phyloP scores from a whole-genome alignment of 2,797 vertebrate genomes.

The Chanos chanos region DNA sequence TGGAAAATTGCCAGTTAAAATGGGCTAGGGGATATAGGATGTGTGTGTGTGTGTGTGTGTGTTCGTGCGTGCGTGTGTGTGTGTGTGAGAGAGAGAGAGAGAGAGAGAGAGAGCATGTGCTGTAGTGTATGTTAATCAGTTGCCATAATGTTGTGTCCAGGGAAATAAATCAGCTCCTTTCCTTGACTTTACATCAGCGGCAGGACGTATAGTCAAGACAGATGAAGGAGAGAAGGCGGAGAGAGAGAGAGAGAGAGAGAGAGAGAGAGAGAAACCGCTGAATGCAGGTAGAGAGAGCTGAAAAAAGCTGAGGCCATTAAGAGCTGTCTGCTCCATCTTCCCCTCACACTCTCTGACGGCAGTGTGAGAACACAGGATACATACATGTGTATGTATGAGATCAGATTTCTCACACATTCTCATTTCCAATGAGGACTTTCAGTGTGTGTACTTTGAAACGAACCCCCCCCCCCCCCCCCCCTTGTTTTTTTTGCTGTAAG shows the following conservation, averaged over 20 bases:
- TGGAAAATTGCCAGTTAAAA: slow-evolving; percentile 27
- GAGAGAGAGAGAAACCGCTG: slow-evolving; percentile 6
- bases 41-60: background rate
- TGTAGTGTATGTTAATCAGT: slow-evolving; percentile 52
- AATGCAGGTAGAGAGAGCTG: background rate
- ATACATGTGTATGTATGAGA: no score
- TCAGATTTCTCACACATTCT: no score
- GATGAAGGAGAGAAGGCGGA: slow-evolving; percentile 5
- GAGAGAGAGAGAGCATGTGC: background rate
- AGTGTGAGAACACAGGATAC: no score
- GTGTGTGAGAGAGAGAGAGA: background rate
- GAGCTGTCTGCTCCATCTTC: background rate
- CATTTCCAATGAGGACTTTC: no score
- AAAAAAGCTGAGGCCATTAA: slow-evolving; percentile 4
- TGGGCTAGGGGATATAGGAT: background rate
- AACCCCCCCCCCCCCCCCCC: background rate
- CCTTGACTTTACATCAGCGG: slow-evolving; percentile 33
- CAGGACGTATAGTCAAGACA: slow-evolving; percentile 13
- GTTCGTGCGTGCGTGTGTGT: slow-evolving; percentile 14
- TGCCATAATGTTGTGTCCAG: slow-evolving; percentile 51
- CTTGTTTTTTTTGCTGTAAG: no score
- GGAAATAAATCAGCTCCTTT: slow-evolving; percentile 52
- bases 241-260: background rate
- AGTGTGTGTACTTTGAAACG: no score
- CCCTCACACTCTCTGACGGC: background rate